Evolutionary conservation across 2,113 vertebrate genomes (phyloP), one percentile per base, ranked within the genome.

Genomic region (Oophaga pumilio): DNA sequence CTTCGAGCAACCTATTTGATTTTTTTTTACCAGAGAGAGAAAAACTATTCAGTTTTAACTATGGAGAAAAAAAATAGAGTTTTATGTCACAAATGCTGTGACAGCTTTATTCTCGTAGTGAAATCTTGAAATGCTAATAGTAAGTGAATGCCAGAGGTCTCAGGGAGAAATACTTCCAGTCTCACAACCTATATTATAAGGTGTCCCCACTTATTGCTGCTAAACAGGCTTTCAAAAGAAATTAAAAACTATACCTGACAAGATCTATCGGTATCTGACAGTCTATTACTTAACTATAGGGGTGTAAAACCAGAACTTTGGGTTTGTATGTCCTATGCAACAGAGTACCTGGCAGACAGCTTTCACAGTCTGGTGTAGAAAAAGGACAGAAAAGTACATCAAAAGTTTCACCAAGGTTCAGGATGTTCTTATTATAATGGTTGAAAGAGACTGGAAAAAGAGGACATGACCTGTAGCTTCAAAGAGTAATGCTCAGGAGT

Each of bases 361-460:
- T 33, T 76, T 76, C 9, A 50, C 33, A 50, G 73, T 20, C 33
- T 20, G 18, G 18, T 17, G 11, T 5, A 50, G 5, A 22, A 76
- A 50, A 17, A 71, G 24, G 18, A 28, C 13, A 56, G 4, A 53
- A 57, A 78, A 78, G 50, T 50, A 26, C 50, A 24, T 78, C 13
- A 78, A 57, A 56, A 78, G 52, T n/a, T 56, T 57, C 10, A 24
- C 14, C 15, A 78, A 56, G n/a, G n/a, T 56, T 57, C 76, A 56
- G 76, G 76, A 57, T 56, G 76, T 78, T 78, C 76, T 56, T 56
- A 13, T 53, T 53, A 78, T 13, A 1, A 24, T 26, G 76, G 8
- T 57, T 78, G 15, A 78, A 26, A 78, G n/a, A n/a, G 22, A 77
- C 18, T n/a, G 49, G 17, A 56, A 78, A n/a, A 78, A 78, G 76